These are phyloP conservation scores for Edolisoma coerulescens DNA, from an alignment of 2,113 vertebrate genomes.

Conservation along the genomic window DNA sequence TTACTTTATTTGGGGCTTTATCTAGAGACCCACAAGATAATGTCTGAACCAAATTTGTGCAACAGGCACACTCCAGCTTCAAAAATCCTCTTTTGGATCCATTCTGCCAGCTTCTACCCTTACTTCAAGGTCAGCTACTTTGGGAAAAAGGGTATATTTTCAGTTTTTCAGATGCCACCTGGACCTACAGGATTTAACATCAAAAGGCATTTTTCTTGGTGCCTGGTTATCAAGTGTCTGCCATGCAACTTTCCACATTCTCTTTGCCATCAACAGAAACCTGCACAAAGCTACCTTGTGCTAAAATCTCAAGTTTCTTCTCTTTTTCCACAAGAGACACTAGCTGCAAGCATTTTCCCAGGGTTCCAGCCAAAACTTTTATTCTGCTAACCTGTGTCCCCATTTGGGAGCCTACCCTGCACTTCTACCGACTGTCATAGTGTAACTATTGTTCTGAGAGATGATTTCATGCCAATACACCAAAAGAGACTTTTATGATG, in stretches of 20 bases:
- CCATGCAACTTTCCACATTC: slow-evolving; percentile 11
- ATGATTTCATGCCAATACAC: slow-evolving; percentile 24
- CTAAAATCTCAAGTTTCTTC: slow-evolving; percentile 67
- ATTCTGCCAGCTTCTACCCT: neutral
- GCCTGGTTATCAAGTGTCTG: slow-evolving; percentile 35
- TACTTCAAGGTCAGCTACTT: neutral
- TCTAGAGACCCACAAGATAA: neutral
- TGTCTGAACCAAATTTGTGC: neutral
- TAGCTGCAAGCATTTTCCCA: slow-evolving; percentile 72
- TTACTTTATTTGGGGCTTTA: neutral
- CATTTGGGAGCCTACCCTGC: slow-evolving; percentile 21
- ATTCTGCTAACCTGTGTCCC: slow-evolving; percentile 47
- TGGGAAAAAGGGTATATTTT: neutral
- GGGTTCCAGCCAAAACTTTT: slow-evolving; percentile 67
- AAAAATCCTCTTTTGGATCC: neutral
- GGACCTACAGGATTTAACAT: slow-evolving; percentile 1
- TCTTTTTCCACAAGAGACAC: slow-evolving; percentile 55
- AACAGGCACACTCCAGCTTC: neutral
- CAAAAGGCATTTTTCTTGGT: slow-evolving; percentile 14
- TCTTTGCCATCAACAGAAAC: slow-evolving; percentile 38
- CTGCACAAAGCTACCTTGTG: slow-evolving; percentile 70
- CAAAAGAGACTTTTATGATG: neutral
- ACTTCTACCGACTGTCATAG: slow-evolving; percentile 33
- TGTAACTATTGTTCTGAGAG: slow-evolving; percentile 46
- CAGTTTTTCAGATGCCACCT: neutral